Conservation (phyloP, 2,888 invertebrate species). For the Aplocera efformata region DNA sequence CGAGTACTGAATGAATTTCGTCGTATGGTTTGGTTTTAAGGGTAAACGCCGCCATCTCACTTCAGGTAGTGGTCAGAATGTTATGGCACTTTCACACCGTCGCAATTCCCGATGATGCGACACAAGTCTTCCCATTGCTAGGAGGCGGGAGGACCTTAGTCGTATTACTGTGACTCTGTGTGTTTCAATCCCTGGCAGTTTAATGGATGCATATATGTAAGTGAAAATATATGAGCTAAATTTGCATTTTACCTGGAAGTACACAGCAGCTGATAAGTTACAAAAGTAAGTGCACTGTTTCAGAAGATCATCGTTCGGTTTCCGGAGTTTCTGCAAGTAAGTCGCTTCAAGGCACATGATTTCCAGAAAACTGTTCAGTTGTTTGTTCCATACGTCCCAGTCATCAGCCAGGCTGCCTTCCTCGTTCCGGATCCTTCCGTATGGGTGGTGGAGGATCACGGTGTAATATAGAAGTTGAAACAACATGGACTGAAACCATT, state of each 20-base stretch:
- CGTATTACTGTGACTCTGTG: no score
- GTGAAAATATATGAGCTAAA: no score
- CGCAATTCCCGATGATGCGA: no score
- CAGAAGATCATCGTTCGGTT: slow-evolving; percentile 40
- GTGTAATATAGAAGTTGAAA: slow-evolving; percentile 56
- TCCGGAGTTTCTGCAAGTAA: slow-evolving; percentile 50
- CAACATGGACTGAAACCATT: slow-evolving; percentile 49
- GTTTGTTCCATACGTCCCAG: slow-evolving; percentile 62
- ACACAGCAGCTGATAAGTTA: slow-evolving; percentile 55
- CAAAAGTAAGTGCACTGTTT: slow-evolving; percentile 46
- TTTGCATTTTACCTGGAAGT: slow-evolving; percentile 62
- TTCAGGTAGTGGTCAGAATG: no score
- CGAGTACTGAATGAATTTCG: no score
- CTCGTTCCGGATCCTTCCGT: slow-evolving; percentile 44
- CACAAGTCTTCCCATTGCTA: no score
- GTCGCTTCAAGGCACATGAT: slow-evolving; percentile 57
- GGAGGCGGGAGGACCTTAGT: no score
- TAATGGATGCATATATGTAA: no score
- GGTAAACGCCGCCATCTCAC: no score
- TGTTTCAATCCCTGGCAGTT: no score
- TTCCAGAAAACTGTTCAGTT: slow-evolving; percentile 58
- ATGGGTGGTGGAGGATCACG: slow-evolving; percentile 62
- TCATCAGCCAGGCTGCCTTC: slow-evolving; percentile 55
- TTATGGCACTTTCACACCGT: no score
- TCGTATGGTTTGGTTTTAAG: no score